A percentile compares a stretch with the other conserved stretches of the same genome.
Evolutionary conservation across 1,140 invertebrate genomes (phyloP).

Genomic region (Homarus americanus): DNA sequence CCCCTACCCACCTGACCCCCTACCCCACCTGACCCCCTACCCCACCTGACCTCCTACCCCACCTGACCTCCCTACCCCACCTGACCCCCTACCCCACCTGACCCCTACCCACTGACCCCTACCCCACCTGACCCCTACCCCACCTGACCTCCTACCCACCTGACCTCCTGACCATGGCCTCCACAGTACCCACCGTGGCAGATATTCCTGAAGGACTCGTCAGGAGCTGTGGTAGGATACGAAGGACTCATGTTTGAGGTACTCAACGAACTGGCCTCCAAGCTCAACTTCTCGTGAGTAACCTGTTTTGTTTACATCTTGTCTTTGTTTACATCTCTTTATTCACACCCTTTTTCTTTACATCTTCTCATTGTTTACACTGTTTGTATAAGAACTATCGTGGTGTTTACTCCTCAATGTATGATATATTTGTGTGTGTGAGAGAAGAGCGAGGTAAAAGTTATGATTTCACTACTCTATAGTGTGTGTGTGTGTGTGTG

Average conservation of each 20-base stretch:
- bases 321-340: too few relatives aligned
- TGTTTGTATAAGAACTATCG: too few relatives aligned
- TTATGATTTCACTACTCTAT: too few relatives aligned
- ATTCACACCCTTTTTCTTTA: too few relatives aligned
- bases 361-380: too few relatives aligned
- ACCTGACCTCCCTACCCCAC: not conserved
- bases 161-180: not conserved
- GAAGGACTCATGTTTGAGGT: slow-evolving; percentile 89
- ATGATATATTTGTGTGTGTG: too few relatives aligned
- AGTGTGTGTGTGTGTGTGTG: too few relatives aligned
- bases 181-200: slow-evolving; percentile 92
- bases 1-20: not conserved
- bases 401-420: too few relatives aligned
- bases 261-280: slow-evolving; percentile 85
- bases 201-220: slow-evolving; percentile 82
- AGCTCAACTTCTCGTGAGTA: slow-evolving; percentile 88
- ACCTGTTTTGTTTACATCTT: too few relatives aligned
- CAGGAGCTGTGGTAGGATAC: slow-evolving; percentile 81
- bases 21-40: not conserved
- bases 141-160: not conserved
- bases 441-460: too few relatives aligned
- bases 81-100: not conserved
- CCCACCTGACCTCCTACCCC: too few relatives aligned
- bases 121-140: too few relatives aligned
- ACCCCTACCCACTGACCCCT: not conserved